A percentile compares a stretch with the other conserved stretches of the same genome.
These are phyloP conservation scores for Ooceraea biroi DNA, from an alignment of 1,140 invertebrate genomes.

Conservation along the genomic window DNA sequence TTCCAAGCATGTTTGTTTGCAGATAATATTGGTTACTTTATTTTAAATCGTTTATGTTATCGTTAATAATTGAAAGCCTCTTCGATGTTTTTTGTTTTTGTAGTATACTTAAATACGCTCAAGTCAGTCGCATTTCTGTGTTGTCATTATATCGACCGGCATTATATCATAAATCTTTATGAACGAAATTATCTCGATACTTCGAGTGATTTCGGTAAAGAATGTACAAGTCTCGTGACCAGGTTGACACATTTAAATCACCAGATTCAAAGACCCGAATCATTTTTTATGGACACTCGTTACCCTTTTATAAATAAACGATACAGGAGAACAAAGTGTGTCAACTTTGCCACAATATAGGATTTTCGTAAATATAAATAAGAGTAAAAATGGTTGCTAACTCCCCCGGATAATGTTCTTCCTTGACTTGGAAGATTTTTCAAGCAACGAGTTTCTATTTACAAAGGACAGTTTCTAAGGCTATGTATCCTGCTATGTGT, in stretches of 20 bases:
- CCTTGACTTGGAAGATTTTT: conserved; percentile 11
- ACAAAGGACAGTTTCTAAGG: conserved; percentile 68
- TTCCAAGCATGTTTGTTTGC: conserved; percentile 12
- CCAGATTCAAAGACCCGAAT: neutral
- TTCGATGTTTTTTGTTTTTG: no score
- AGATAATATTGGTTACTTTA: neutral
- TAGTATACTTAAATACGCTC: conserved; percentile 25
- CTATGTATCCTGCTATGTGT: conserved; percentile 48
- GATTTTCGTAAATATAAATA: no score
- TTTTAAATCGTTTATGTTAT: no score
- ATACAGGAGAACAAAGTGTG: conserved; percentile 55
- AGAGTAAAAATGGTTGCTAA: conserved; percentile 2
- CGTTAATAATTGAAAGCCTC: no score
- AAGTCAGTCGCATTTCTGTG: conserved; percentile 15
- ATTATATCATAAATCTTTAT: conserved; percentile 3
- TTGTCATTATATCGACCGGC: neutral
- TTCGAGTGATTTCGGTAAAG: conserved; percentile 13
- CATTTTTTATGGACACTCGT: neutral
- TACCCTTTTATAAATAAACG: neutral
- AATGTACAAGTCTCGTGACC: conserved; percentile 13
- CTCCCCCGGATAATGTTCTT: conserved; percentile 26
- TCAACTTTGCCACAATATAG: conserved; percentile 57
- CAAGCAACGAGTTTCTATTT: conserved; percentile 58
- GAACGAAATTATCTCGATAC: conserved; percentile 13
- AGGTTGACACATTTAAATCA: conserved; percentile 27